Evolutionary conservation across 1,140 invertebrate species (phyloP), one percentile per base, ranked within the genome.

Genomic region (Ooceraea biroi): DNA sequence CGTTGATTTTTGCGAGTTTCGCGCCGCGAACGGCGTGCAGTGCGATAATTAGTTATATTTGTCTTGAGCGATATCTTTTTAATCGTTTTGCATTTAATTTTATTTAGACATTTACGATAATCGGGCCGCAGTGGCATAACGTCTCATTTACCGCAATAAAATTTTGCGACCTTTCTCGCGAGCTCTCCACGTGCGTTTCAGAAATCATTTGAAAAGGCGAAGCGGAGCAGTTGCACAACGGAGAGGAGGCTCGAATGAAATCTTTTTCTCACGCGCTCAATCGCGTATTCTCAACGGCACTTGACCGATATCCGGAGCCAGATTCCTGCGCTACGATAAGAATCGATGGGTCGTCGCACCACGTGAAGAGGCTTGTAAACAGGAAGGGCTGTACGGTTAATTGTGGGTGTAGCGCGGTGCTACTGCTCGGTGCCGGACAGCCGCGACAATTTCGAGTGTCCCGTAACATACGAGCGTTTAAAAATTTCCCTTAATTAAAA

Each of bases 311-410:
- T 76, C 44, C 66, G 44, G 22, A 36, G 63, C n/a, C 46, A 60
- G 58, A 55, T 82, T 82, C 50, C 65, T 46, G 48, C 50, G 25
- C 12, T 10, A 22, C 86, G 86, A 87, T 86, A 87, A 87, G 72
- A 46, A 65, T 85, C 85, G 52, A 80, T 48, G 52, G 36, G 44
- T 36, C 55, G 41, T 36, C 65, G 30, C 57, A 41, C 57, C 8
- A 14, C 30, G 22, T 58, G n/a, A 78, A 87, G 85, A 84, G 80
- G 77, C 85, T 50, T 68, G 80, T 68, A 86, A 87, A 87, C 85
- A 87, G 77, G 52, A 69, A 69, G 44, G 52, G 68, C 44, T n/a
- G 19, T 68, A 25, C 44, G 68, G 65, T 87, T 72, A 83, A 87
- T 84, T 71, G 72, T 71, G 84, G 77, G 57, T 83, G 78, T 61